These are phyloP conservation scores for Xyrichtys novacula DNA, from an alignment of 2,797 vertebrate species.

Conservation along the genomic window DNA sequence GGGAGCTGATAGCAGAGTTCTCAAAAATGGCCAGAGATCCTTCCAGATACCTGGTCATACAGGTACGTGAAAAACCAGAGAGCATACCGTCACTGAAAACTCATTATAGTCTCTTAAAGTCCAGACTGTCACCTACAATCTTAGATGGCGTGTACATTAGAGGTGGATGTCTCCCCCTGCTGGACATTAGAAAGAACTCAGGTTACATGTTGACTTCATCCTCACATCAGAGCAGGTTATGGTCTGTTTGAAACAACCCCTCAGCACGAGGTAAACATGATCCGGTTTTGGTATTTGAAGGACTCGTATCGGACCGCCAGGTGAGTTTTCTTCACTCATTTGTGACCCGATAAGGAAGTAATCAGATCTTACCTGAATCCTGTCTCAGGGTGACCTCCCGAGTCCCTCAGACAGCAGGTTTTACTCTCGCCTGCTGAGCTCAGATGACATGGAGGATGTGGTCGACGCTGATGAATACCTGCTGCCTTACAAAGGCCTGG, in stretches of 20 bases:
- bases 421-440: constrained; percentile 90
- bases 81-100: no score
- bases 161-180: no score
- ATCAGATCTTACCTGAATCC: neutral
- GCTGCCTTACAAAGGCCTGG: constrained; percentile 86
- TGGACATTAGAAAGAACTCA: no score
- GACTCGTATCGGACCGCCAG: no score
- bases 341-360: neutral
- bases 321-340: neutral
- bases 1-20: constrained; percentile 91
- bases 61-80: constrained; percentile 89
- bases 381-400: constrained; percentile 88
- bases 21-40: constrained; percentile 96
- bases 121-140: no score
- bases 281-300: no score
- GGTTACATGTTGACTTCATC: no score
- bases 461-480: constrained; percentile 94
- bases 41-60: constrained; percentile 92
- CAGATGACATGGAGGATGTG: constrained; percentile 89
- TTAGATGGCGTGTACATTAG: no score
- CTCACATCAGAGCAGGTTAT: no score
- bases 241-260: no score
- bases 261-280: no score
- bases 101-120: no score
- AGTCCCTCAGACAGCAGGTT: constrained; percentile 91